Conservation (phyloP, 1,140 invertebrate genomes). For the Apocrypta bakeri region DNA sequence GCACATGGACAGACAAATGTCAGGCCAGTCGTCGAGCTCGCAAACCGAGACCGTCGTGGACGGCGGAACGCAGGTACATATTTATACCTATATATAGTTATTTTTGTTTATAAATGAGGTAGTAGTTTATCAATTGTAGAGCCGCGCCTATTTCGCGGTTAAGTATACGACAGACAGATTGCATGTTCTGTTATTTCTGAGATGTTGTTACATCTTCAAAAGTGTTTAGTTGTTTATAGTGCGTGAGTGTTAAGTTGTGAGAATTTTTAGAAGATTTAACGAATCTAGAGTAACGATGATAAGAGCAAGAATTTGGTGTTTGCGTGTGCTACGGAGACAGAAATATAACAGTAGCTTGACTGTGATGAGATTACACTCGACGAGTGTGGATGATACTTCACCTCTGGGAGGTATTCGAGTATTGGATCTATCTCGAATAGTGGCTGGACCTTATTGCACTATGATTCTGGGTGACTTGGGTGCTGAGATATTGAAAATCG, state of each 20-base stretch:
- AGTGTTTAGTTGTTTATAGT: neutral
- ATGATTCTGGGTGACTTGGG: conserved; percentile 96
- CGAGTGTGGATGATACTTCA: conserved; percentile 54
- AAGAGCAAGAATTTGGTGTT: neutral
- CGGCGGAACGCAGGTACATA: conserved; percentile 49
- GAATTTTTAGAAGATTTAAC: neutral
- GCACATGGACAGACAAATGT: conserved; percentile 47
- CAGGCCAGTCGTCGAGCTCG: conserved; percentile 41
- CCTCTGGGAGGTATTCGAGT: conserved; percentile 82
- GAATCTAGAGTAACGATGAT: neutral
- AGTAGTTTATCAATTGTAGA: neutral
- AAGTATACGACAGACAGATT: neutral
- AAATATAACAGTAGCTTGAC: neutral
- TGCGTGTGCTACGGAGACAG: neutral
- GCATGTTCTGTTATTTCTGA: neutral
- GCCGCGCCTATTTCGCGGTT: neutral
- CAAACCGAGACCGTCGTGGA: conserved; percentile 53
- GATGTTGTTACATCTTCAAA: neutral
- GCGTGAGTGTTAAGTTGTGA: neutral
- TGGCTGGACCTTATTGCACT: conserved; percentile 86
- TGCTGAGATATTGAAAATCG: conserved; percentile 95
- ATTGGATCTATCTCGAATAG: conserved; percentile 89
- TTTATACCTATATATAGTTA: neutral
- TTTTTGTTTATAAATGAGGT: neutral
- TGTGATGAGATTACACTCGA: neutral